Percentiles rank a stretch among this genome's conserved stretches.
Evolutionary conservation across 1,140 invertebrate genomes (phyloP).

Genomic region (Neuroterus valhalla): DNA sequence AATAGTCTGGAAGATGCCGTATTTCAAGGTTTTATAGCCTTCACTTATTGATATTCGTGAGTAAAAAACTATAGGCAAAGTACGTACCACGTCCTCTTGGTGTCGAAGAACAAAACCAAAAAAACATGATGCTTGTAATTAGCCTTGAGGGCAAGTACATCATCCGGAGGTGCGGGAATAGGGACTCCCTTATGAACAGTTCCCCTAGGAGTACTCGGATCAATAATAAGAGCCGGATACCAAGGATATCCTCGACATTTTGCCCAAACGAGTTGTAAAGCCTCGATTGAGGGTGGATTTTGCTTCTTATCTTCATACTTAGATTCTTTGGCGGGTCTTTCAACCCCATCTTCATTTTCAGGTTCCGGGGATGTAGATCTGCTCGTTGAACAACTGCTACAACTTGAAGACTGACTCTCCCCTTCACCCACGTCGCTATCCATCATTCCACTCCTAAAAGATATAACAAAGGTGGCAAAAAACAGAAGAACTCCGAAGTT

Average conservation of each 20-base stretch:
- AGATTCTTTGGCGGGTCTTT: conserved; percentile 54
- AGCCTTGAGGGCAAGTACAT: conserved; percentile 88
- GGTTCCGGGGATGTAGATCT: conserved; percentile 65
- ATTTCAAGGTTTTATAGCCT: no score
- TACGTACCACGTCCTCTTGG: conserved; percentile 91
- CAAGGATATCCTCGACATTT: conserved; percentile 97
- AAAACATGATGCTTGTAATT: conserved; percentile 89
- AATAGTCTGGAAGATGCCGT: no score
- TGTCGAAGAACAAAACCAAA: conserved; percentile 96
- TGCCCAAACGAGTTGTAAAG: conserved; percentile 95
- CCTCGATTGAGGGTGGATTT: conserved; percentile 74
- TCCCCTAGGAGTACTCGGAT: conserved; percentile 93
- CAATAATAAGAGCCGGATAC: conserved; percentile 97
- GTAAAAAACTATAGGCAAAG: conserved; percentile 29
- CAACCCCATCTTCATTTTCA: conserved; percentile 54
- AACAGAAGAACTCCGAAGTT: no score
- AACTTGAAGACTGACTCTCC: conserved; percentile 72
- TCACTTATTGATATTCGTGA: no score
- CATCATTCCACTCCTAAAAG: conserved; percentile 65
- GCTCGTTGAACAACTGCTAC: conserved; percentile 72
- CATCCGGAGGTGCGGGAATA: conserved; percentile 92
- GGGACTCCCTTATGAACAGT: conserved; percentile 95
- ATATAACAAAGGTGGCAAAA: no score
- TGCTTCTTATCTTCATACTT: conserved; percentile 53
- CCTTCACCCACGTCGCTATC: conserved; percentile 72